A percentile compares a stretch with the other conserved stretches of the same genome.
These are phyloP conservation scores for Heterodera filipjevi DNA, from an alignment of 2,888 invertebrate species.

Conservation along the genomic window DNA sequence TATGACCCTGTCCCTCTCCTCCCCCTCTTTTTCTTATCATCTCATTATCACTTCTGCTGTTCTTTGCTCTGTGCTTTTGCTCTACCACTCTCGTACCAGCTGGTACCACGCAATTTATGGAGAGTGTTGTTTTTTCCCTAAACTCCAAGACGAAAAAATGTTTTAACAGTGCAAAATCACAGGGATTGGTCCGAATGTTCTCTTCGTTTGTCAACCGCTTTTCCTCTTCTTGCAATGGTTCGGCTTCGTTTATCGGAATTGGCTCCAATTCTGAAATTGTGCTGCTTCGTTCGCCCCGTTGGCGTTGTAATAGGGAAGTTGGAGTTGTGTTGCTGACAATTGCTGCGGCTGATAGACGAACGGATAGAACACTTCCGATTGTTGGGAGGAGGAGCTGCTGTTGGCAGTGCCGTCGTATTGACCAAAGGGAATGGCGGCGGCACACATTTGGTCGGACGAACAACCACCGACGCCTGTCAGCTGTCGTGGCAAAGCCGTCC, in stretches of 20 bases:
- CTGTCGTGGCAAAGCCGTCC: neutral
- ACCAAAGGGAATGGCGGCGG: neutral
- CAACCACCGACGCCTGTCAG: neutral
- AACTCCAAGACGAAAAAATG: neutral
- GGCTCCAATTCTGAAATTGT: neutral
- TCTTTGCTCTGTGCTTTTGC: neutral
- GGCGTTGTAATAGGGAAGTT: neutral
- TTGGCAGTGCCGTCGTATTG: neutral
- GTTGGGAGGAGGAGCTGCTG: neutral
- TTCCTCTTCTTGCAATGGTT: neutral
- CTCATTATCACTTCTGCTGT: neutral
- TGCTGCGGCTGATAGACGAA: neutral
- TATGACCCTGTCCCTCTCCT: neutral
- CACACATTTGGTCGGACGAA: neutral
- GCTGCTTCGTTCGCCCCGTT: neutral
- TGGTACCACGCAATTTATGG: constrained; percentile 20
- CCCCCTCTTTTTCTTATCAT: neutral
- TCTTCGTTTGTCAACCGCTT: neutral
- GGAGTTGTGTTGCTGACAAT: constrained; percentile 1
- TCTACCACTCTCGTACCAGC: constrained; percentile 12
- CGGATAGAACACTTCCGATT: neutral
- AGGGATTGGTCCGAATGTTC: neutral
- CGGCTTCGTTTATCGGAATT: neutral
- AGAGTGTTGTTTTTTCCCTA: neutral
- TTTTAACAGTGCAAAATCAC: constrained; percentile 4